Percentiles rank a stretch among this genome's conserved stretches.
Evolutionary conservation across 1,140 invertebrate genomes (phyloP).

Genomic region (Hycleus phaleratus): DNA sequence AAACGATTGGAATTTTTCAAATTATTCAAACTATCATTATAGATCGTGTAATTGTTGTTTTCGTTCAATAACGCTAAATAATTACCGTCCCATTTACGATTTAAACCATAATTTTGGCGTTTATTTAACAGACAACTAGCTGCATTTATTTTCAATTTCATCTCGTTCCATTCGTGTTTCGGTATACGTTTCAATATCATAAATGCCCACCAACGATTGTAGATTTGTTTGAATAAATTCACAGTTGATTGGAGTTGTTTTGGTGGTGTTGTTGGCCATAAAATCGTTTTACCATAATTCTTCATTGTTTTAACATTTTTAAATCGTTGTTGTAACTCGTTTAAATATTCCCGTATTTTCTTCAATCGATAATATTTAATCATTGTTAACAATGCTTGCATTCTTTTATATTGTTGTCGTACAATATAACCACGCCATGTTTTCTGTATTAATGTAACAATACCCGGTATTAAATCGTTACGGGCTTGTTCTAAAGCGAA

Average conservation of each 20-base stretch:
- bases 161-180: constrained; percentile 75
- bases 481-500: constrained; percentile 79
- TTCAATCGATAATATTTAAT: constrained; percentile 78
- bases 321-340: constrained; percentile 57
- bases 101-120: constrained; percentile 73
- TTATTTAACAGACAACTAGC: constrained; percentile 68
- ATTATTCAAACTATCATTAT: constrained; percentile 59
- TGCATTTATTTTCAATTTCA: constrained; percentile 72
- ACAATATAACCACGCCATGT: constrained; percentile 77
- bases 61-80: constrained; percentile 73
- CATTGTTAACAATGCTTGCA: constrained; percentile 78
- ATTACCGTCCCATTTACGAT: constrained; percentile 84
- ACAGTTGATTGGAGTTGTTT: constrained; percentile 54
- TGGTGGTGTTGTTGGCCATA: constrained; percentile 75
- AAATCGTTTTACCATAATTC: constrained; percentile 71
- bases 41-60: constrained; percentile 66
- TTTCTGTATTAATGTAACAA: constrained; percentile 90
- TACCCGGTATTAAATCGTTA: constrained; percentile 75
- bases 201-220: constrained; percentile 75
- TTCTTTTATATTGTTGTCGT: constrained; percentile 68
- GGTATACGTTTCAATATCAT: constrained; percentile 80
- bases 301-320: constrained; percentile 47
- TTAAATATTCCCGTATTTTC: constrained; percentile 74
- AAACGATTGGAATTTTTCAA: constrained; percentile 66
- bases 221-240: constrained; percentile 53